A percentile compares a stretch with the other conserved stretches of the same genome.
Evolutionary conservation across 2,113 vertebrate genomes (phyloP).

Genomic region (Brevimyrus niger): DNA sequence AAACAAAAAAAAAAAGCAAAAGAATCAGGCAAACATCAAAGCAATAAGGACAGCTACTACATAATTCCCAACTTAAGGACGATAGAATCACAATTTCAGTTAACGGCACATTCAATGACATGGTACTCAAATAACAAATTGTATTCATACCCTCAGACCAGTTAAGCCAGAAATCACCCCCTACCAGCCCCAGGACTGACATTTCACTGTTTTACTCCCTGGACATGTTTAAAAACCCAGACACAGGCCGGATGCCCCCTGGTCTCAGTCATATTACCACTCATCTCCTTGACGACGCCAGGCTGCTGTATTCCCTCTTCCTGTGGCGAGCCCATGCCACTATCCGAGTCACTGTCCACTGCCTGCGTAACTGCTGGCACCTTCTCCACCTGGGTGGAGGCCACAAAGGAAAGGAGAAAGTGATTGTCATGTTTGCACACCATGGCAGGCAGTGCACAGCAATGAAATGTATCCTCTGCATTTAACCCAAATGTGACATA

Average conservation of each 20-base stretch:
- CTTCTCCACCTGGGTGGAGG: constrained; percentile 36
- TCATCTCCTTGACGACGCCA: constrained; percentile 5
- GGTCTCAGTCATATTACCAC: constrained; percentile 22
- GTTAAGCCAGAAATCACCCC: background rate
- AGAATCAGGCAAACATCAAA: background rate
- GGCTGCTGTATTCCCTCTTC: background rate
- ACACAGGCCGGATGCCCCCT: background rate
- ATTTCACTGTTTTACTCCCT: background rate
- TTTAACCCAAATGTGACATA: background rate
- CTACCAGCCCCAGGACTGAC: background rate
- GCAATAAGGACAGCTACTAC: background rate
- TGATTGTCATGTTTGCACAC: background rate
- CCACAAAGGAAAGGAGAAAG: background rate
- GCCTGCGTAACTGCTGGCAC: constrained; percentile 23
- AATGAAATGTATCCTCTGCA: background rate
- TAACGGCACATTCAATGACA: background rate
- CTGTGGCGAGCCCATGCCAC: constrained; percentile 50
- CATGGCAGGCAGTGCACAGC: background rate
- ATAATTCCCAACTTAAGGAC: background rate
- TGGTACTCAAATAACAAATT: background rate
- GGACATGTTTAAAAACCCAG: background rate
- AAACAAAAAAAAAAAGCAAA: constrained; percentile 3
- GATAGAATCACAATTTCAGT: background rate
- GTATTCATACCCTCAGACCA: background rate
- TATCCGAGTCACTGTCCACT: constrained; percentile 67